Conservation (phyloP, 2,888 invertebrate species). For the Plutella xylostella region DNA sequence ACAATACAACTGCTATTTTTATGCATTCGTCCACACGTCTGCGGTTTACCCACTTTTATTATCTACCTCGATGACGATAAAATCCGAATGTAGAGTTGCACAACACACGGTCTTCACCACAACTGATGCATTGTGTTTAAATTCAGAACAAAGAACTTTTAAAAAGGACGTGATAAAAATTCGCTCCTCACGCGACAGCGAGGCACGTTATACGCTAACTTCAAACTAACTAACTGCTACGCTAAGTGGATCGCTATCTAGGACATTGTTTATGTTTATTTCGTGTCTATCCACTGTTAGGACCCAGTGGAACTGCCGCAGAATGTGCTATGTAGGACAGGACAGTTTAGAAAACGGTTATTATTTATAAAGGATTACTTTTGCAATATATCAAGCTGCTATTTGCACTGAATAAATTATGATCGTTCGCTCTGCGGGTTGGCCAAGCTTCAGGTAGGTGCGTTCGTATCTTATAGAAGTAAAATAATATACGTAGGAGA, state of each 20-base stretch:
- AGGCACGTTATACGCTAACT: constrained; percentile 1
- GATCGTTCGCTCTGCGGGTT: constrained; percentile 47
- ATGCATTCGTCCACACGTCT: constrained; percentile 43
- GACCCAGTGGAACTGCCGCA: constrained; percentile 26
- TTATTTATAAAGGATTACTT: constrained; percentile 38
- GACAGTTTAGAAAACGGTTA: no score
- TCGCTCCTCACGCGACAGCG: constrained; percentile 2
- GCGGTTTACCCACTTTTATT: constrained; percentile 43
- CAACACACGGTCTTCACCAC: neutral
- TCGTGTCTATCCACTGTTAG: constrained; percentile 33
- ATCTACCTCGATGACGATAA: neutral
- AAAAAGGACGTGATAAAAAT: constrained; percentile 4
- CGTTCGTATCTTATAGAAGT: constrained; percentile 40
- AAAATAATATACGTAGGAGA: constrained; percentile 53
- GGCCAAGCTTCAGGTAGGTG: constrained; percentile 47
- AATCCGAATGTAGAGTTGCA: constrained; percentile 1
- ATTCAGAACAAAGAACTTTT: constrained; percentile 4
- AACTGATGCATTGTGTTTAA: constrained; percentile 1
- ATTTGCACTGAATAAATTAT: constrained; percentile 38
- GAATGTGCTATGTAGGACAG: constrained; percentile 18
- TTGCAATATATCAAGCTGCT: constrained; percentile 42
- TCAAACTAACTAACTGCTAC: constrained; percentile 1
- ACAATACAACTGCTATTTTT: constrained; percentile 51
- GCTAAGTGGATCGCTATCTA: constrained; percentile 11
- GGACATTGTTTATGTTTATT: constrained; percentile 24